Percentiles rank a stretch among this genome's conserved stretches.
Evolutionary conservation across 2,797 vertebrate genomes (phyloP).

Genomic region (Dromococcyx pavoninus): DNA sequence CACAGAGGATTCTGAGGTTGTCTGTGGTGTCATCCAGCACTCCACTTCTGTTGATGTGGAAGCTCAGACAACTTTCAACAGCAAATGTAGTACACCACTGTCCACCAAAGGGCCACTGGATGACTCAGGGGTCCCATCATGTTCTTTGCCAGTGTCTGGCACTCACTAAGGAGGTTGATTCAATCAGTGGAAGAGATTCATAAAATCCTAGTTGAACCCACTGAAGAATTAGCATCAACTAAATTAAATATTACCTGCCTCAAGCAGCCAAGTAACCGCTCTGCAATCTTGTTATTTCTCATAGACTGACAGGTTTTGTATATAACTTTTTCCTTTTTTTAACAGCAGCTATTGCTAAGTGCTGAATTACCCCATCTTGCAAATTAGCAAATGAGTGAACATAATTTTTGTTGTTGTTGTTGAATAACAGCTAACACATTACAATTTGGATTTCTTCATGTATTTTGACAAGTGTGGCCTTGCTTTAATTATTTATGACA

Average conservation of each 20-base stretch:
- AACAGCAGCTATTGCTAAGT: not conserved
- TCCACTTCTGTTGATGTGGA: not conserved
- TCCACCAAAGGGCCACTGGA: not conserved
- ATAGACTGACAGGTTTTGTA: not conserved
- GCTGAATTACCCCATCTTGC: not conserved
- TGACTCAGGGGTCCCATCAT: not conserved
- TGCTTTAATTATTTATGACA: slow-evolving; percentile 12
- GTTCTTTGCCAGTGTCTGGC: not conserved
- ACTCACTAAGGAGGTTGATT: not conserved
- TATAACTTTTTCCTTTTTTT: not conserved
- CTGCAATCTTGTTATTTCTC: not conserved
- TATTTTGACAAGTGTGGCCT: slow-evolving; percentile 8
- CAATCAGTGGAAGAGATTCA: not conserved
- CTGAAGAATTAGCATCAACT: not conserved
- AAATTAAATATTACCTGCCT: not conserved
- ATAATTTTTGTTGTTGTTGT: not conserved
- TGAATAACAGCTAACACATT: slow-evolving; percentile 11
- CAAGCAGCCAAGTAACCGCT: not conserved
- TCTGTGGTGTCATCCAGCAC: not conserved
- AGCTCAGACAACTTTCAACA: not conserved
- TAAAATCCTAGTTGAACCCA: not conserved
- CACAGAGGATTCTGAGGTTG: not conserved
- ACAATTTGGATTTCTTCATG: not conserved
- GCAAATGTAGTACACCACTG: not conserved
- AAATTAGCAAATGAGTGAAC: not conserved